phyloP scores from a whole-genome alignment of 2,888 invertebrate species.

The Emmelina monodactyla region DNA sequence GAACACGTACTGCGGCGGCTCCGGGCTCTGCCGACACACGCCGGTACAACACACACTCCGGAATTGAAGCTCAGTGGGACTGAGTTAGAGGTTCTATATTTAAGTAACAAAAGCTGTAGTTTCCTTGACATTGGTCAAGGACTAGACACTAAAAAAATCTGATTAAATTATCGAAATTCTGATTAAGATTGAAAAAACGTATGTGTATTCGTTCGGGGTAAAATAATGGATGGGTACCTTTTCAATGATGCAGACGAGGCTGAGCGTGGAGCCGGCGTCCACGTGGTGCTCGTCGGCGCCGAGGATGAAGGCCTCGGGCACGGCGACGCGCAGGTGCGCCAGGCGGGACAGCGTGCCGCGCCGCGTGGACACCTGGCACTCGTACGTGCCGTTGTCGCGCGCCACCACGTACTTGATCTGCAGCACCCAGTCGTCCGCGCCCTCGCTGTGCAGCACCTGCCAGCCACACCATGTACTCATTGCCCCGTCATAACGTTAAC shows the following conservation, averaged over 20 bases:
- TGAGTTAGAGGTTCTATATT: no score
- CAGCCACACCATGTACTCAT: no score
- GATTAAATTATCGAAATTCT: no score
- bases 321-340: conserved; percentile 86
- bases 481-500: no score
- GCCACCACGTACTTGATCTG: conserved; percentile 95
- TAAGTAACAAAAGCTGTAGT: no score
- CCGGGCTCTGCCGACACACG: conserved; percentile 93
- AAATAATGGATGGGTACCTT: no score
- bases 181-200: no score
- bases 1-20: conserved; percentile 93
- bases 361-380: conserved; percentile 88
- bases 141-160: no score
- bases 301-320: conserved; percentile 89
- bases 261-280: conserved; percentile 88
- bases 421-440: conserved; percentile 92
- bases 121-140: no score
- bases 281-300: conserved; percentile 90
- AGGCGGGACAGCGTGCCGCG: conserved; percentile 86
- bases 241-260: conserved; percentile 89
- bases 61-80: no score
- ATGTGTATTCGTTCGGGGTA: no score
- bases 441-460: conserved; percentile 79
- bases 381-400: conserved; percentile 92
- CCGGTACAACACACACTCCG: no score